These are phyloP conservation scores for Rhimphoctona megacephalus DNA, from an alignment of 2,888 invertebrate species.

Conservation along the genomic window DNA sequence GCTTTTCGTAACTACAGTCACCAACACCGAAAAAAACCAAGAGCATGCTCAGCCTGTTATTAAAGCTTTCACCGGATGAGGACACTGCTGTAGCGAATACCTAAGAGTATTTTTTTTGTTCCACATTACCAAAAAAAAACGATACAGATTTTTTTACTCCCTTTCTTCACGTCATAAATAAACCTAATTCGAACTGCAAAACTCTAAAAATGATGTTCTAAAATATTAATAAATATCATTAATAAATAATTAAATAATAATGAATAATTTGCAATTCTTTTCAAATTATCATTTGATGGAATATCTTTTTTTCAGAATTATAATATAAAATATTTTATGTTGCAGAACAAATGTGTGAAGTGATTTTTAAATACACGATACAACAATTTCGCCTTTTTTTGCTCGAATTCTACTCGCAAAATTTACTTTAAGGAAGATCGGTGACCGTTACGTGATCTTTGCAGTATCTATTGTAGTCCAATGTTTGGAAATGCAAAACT, in stretches of 20 bases:
- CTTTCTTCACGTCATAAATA: background rate
- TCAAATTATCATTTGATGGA: too few species aligned
- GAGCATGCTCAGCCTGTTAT: conserved; percentile 21
- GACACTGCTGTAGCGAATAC: background rate
- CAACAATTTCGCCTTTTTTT: background rate
- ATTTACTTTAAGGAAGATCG: too few species aligned
- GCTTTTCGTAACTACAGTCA: conserved; percentile 20
- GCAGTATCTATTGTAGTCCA: too few species aligned
- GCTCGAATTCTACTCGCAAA: background rate
- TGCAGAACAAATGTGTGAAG: too few species aligned
- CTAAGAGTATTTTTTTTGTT: background rate
- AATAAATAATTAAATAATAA: background rate
- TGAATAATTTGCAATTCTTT: background rate
- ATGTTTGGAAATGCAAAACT: too few species aligned
- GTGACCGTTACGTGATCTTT: too few species aligned
- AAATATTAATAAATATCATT: background rate
- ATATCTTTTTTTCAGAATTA: too few species aligned
- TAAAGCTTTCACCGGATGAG: conserved; percentile 24
- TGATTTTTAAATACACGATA: too few species aligned
- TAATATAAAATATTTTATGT: too few species aligned
- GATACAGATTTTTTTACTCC: background rate
- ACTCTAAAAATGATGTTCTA: background rate
- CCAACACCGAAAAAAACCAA: conserved; percentile 26
- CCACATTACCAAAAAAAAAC: background rate
- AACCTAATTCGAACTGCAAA: background rate